Conservation (phyloP, 2,888 invertebrate genomes). For the Tanytarsus gracilentus region DNA sequence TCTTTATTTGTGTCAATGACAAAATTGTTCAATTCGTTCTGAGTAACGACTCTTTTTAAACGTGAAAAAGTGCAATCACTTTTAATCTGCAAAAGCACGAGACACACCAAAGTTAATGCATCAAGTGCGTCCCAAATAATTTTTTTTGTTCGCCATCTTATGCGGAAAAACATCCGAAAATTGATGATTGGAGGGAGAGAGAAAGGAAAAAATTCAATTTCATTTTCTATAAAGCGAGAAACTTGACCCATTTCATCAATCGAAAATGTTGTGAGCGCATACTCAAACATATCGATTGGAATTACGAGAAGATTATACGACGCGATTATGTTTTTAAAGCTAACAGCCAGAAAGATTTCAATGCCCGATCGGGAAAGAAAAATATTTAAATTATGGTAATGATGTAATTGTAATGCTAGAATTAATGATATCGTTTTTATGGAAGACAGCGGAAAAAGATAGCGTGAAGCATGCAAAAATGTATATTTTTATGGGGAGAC, state of each 20-base stretch:
- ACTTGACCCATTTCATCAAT: constrained; percentile 24
- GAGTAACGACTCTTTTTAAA: background rate
- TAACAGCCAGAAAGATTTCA: constrained; percentile 17
- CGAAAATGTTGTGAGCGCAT: background rate
- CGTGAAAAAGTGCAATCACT: constrained; percentile 10
- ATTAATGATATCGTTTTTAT: background rate
- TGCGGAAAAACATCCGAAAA: background rate
- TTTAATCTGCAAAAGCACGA: constrained; percentile 4
- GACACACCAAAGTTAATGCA: too few relatives aligned
- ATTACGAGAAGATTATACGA: constrained; percentile 18
- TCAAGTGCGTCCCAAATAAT: background rate
- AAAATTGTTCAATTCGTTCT: too few relatives aligned
- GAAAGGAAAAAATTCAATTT: constrained; percentile 15
- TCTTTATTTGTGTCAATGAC: constrained; percentile 6
- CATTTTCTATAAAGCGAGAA: constrained; percentile 26
- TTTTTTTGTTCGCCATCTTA: background rate
- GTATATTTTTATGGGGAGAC: constrained; percentile 13
- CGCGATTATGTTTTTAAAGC: constrained; percentile 10
- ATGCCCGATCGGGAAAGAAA: constrained; percentile 15
- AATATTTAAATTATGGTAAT: constrained; percentile 9
- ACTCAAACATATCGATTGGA: background rate
- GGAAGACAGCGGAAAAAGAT: background rate
- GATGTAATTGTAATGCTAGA: background rate
- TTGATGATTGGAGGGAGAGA: background rate
- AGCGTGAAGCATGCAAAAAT: background rate